These are phyloP conservation scores for Idaea biselata DNA, from an alignment of 2,888 invertebrate species.

Conservation along the genomic window DNA sequence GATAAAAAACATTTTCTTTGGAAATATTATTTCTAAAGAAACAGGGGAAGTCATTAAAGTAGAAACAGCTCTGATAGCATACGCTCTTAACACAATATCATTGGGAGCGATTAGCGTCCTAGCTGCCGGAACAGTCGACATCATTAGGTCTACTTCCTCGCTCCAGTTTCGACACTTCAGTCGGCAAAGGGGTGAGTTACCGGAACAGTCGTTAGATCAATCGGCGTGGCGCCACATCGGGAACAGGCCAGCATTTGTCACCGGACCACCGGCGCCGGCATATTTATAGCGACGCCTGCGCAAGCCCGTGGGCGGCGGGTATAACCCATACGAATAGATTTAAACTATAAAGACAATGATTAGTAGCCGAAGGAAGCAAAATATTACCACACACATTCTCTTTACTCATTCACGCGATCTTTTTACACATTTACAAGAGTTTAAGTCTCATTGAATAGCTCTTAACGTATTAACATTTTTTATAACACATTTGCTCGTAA, in stretches of 20 bases:
- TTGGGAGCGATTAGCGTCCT: constrained; percentile 61
- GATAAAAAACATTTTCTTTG: too few species aligned
- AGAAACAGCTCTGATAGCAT: too few species aligned
- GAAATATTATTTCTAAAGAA: too few species aligned
- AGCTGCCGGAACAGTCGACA: constrained; percentile 60
- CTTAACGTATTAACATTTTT: neutral
- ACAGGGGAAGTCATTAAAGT: too few species aligned
- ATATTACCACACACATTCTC: constrained; percentile 32
- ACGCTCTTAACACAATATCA: constrained; percentile 41
- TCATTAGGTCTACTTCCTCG: constrained; percentile 68
- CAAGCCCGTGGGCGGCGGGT: constrained; percentile 65
- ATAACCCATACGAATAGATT: constrained; percentile 48
- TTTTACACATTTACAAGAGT: constrained; percentile 56
- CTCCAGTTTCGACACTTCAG: constrained; percentile 34
- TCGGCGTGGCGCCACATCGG: constrained; percentile 67
- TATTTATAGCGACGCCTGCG: constrained; percentile 76
- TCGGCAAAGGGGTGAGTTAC: constrained; percentile 34
- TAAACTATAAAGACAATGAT: constrained; percentile 43
- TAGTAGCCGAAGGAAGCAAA: constrained; percentile 38
- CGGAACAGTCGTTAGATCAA: constrained; percentile 69
- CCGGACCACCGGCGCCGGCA: constrained; percentile 76
- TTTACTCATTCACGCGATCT: constrained; percentile 37
- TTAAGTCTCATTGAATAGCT: neutral
- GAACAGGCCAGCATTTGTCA: constrained; percentile 74
- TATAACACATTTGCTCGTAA: too few species aligned